These are phyloP conservation scores for Polypedilum pembai DNA, from an alignment of 1,140 invertebrate genomes.

Conservation along the genomic window DNA sequence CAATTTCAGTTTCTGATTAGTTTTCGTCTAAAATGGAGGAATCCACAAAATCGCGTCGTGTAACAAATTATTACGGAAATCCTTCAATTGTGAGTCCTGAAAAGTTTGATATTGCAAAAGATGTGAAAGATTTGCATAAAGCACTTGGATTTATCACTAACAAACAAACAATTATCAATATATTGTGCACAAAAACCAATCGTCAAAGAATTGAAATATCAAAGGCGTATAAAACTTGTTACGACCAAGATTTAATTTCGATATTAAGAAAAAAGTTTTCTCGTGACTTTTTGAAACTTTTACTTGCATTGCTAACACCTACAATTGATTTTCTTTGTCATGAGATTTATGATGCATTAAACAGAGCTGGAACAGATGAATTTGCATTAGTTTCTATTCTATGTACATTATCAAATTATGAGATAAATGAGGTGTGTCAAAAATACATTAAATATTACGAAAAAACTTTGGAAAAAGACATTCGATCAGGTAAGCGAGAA, in stretches of 20 bases:
- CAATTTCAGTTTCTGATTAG: not conserved
- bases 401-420: constrained; percentile 66
- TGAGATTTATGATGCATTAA: constrained; percentile 62
- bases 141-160: constrained; percentile 55
- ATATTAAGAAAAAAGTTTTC: constrained; percentile 68
- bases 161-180: constrained; percentile 66
- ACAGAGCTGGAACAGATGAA: constrained; percentile 71
- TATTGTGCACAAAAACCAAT: constrained; percentile 57
- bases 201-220: constrained; percentile 60
- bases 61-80: not conserved
- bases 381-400: constrained; percentile 76
- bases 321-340: constrained; percentile 62
- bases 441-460: constrained; percentile 66
- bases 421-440: constrained; percentile 66
- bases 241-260: constrained; percentile 64
- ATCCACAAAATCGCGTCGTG: not conserved
- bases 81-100: not conserved
- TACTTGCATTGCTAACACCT: constrained; percentile 62
- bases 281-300: constrained; percentile 70
- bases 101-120: constrained; percentile 34
- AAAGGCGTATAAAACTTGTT: constrained; percentile 61
- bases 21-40: not conserved
- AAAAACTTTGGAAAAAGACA: constrained; percentile 67
- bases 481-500: constrained; percentile 44
- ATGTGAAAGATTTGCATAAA: not conserved